A percentile compares a stretch with the other conserved stretches of the same genome.
Conservation (phyloP, 2,113 vertebrate genomes). For the Pristiophorus japonicus region DNA sequence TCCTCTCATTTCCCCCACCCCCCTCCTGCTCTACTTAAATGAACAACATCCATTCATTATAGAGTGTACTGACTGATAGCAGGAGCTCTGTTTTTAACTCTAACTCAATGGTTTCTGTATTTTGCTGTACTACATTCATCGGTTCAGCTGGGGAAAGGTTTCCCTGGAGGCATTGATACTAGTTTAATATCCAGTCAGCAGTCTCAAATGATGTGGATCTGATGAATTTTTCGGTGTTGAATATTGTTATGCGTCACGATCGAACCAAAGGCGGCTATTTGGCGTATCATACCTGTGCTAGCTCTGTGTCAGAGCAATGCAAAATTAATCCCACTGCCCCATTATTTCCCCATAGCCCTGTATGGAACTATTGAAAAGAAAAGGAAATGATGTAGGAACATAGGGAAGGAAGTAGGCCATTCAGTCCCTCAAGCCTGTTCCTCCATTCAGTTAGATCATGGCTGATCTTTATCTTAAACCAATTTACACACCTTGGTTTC, state of each 20-base stretch:
- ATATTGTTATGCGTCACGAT: background rate
- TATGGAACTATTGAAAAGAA: background rate
- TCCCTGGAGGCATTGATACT: background rate
- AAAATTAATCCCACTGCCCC: background rate
- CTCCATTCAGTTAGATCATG: background rate
- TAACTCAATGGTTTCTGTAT: background rate
- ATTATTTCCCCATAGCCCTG: background rate
- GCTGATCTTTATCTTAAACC: background rate
- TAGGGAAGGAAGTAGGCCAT: background rate
- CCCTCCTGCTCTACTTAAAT: background rate
- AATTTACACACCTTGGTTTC: background rate
- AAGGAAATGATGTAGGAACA: background rate
- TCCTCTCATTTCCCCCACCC: background rate
- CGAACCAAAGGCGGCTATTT: background rate
- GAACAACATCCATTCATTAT: background rate
- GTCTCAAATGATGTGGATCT: background rate
- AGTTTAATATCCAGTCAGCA: background rate
- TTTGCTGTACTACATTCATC: background rate
- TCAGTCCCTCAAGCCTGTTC: background rate
- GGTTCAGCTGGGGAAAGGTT: background rate
- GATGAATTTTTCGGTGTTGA: background rate
- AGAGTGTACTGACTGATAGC: background rate
- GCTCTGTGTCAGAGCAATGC: background rate
- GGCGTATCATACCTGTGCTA: background rate
- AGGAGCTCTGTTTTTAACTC: background rate